These are phyloP conservation scores for Tokudaia tokunoshimensis DNA, from an alignment of 2,797 vertebrate species.

Conservation along the genomic window DNA sequence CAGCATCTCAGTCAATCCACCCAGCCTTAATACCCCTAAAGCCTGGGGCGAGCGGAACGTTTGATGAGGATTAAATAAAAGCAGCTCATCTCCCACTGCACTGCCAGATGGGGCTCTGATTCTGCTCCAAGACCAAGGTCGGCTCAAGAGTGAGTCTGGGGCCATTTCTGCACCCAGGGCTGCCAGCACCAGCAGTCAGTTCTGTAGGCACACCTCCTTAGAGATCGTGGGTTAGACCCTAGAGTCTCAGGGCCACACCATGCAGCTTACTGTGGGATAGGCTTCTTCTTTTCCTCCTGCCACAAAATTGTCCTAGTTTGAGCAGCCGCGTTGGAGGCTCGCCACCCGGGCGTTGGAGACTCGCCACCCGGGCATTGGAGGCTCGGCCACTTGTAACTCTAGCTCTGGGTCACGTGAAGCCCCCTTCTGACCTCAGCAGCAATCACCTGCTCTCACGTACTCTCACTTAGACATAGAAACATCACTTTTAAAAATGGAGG, in stretches of 20 bases:
- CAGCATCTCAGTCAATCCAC: background rate
- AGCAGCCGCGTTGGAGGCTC: background rate
- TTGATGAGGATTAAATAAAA: constrained; percentile 63
- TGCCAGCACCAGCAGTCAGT: rapidly evolving
- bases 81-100: background rate
- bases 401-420: background rate
- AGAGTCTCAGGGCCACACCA: background rate
- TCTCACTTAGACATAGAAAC: background rate
- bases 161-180: background rate
- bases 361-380: background rate
- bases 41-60: constrained; percentile 23
- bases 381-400: background rate
- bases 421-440: background rate
- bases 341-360: background rate
- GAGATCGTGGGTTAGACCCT: background rate
- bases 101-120: constrained; percentile 38
- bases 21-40: constrained; percentile 50
- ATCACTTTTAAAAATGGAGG: background rate
- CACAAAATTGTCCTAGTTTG: background rate
- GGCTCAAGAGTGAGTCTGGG: background rate
- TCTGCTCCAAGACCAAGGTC: background rate
- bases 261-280: background rate
- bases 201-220: background rate
- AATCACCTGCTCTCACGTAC: no score
- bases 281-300: background rate